Evolutionary conservation across 2,797 vertebrate species (phyloP).

Genomic region (Siniperca undulata): DNA sequence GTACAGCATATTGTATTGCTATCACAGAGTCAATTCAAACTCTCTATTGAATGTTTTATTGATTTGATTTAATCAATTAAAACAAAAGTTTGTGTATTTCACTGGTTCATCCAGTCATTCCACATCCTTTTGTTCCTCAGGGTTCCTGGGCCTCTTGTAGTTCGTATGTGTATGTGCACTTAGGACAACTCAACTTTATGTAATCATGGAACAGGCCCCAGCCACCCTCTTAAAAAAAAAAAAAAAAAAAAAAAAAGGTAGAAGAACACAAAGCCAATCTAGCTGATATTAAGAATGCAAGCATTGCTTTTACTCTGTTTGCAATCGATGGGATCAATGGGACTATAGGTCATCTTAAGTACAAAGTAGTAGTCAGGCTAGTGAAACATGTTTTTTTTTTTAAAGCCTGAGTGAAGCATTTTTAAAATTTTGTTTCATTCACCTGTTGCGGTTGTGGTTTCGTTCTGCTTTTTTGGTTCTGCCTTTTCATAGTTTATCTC

Average conservation of each 20-base stretch:
- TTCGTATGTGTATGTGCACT: background rate
- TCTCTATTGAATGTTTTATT: slow-evolving; percentile 10
- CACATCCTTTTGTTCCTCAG: background rate
- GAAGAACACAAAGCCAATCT: background rate
- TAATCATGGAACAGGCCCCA: background rate
- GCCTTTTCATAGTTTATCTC: background rate
- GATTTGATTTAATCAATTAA: slow-evolving; percentile 13
- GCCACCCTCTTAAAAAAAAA: background rate
- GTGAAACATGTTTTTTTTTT: background rate
- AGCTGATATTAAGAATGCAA: fast-evolving
- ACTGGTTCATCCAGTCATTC: background rate
- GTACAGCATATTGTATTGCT: background rate
- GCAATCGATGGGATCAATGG: background rate
- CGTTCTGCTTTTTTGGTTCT: background rate
- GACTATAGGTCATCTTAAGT: background rate
- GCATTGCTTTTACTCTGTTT: background rate
- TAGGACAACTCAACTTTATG: background rate
- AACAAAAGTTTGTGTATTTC: background rate
- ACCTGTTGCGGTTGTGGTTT: background rate
- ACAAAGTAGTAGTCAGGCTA: background rate
- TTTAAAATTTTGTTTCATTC: background rate
- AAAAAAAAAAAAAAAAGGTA: background rate
- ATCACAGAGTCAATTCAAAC: background rate
- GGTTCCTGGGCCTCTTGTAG: background rate
- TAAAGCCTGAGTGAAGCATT: background rate